phyloP scores from a whole-genome alignment of 23 tunicate genomes.

The Trididemnum clinides region DNA sequence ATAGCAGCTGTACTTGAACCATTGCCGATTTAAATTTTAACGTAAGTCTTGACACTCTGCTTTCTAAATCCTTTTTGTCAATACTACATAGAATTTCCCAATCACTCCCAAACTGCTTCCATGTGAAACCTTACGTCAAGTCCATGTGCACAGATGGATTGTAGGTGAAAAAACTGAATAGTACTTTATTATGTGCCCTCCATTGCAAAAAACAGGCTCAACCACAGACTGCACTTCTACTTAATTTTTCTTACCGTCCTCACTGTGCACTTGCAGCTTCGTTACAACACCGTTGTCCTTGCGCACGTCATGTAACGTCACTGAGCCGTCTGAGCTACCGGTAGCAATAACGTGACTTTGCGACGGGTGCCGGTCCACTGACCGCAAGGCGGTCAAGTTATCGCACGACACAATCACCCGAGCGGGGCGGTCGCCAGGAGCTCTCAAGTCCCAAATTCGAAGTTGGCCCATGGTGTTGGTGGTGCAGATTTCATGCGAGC shows the following conservation, averaged over 20 bases:
- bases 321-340: slow-evolving; percentile 89
- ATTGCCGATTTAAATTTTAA: too few species aligned
- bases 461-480: slow-evolving; percentile 81
- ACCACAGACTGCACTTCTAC: too few species aligned
- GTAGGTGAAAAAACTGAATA: too few species aligned
- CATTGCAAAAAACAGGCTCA: too few species aligned
- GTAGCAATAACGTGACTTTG: slow-evolving; percentile 78
- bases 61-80: too few species aligned
- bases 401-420: slow-evolving; percentile 72
- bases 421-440: slow-evolving; percentile 46
- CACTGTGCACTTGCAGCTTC: slow-evolving; percentile 71
- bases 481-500: slow-evolving; percentile 46
- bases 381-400: slow-evolving; percentile 32
- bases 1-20: too few species aligned
- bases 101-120: too few species aligned
- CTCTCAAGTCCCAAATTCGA: slow-evolving; percentile 66
- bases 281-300: slow-evolving; percentile 73
- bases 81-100: too few species aligned
- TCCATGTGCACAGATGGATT: too few species aligned
- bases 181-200: too few species aligned
- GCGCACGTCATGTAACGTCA: slow-evolving; percentile 72
- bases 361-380: slow-evolving; percentile 75
- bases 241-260: slow-evolving; percentile 81
- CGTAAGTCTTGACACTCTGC: too few species aligned
- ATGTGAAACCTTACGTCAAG: too few species aligned